Evolutionary conservation across 2,113 vertebrate species (phyloP), one percentile per base, ranked within the genome.

Genomic region (Hippocampus mohnikei): DNA sequence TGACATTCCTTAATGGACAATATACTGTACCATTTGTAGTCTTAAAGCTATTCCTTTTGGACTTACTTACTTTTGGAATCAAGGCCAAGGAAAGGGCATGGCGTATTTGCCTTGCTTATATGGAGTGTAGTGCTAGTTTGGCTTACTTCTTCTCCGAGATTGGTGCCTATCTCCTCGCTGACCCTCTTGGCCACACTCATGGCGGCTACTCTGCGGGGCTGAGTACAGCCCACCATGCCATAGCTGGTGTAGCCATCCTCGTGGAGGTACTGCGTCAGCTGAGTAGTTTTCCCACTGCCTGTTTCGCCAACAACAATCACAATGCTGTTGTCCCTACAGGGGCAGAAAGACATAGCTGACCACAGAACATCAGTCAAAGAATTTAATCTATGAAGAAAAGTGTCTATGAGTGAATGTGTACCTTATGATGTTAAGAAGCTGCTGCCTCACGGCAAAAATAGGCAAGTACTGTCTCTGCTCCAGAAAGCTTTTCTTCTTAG

Each of bases 161-260:
- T 95, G 74, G 94, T 94, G 0, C 93, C 91, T 71, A 98, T 95
- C 91, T 99, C 97, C 76, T 98, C 97, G 0, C 97, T 99, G 86
- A 99, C 97, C 77, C 97, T 93, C 87, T 99, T 99, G 79, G 97
- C 97, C 61, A 99, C 97, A 0, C 96, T 98, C 97, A 99, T 99
- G 78, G 97, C 97, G 0, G 97, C 97, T 82, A 99, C 97, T 52
- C 97, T 93, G 74, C 97, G 93, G 2, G 97, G 97, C 88, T 99
- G 97, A 0, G 97, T 99, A 71, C 97, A 98, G 27, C 97, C 97
- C 0, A 99, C 96, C 96, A 99, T 96, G 77, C 97, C 97, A 0
- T 99, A 99, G 76, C 96, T 94, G 0, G 97, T 98, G 90, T 99
- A 99, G 12, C 97, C 95, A 0, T 99, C 97, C 82, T 98, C 95